Conservation (phyloP, 2,888 invertebrate genomes). For the Tetranychus piercei region DNA sequence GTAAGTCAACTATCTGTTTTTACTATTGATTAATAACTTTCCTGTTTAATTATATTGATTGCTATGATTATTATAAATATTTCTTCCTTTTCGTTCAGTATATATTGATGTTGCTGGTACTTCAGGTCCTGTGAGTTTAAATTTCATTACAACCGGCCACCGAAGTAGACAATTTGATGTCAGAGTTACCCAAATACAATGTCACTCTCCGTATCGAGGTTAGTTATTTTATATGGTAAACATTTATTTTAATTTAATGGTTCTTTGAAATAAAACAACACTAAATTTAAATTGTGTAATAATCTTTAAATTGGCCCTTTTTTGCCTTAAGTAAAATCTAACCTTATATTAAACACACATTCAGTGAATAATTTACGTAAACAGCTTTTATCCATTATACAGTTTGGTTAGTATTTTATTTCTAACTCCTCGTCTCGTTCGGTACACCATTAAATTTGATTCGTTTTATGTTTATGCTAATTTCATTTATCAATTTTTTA, state of each 20-base stretch:
- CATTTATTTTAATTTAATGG: neutral
- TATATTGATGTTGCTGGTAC: slow-evolving; percentile 17
- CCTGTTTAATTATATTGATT: neutral
- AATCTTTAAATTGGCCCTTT: no score
- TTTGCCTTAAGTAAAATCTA: no score
- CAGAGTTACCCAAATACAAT: slow-evolving; percentile 19
- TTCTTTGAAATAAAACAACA: neutral
- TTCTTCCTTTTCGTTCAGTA: slow-evolving; percentile 9
- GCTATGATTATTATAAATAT: neutral
- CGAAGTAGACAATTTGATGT: slow-evolving; percentile 20
- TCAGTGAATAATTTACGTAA: no score
- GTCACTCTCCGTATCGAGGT: slow-evolving; percentile 18
- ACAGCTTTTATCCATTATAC: no score
- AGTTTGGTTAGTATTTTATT: no score
- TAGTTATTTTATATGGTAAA: neutral
- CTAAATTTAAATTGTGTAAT: no score
- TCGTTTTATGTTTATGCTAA: neutral
- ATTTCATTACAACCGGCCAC: slow-evolving; percentile 20
- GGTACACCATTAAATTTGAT: neutral
- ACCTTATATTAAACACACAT: no score
- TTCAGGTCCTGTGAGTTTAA: slow-evolving; percentile 17
- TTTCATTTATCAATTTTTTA: slow-evolving; percentile 11
- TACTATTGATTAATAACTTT: neutral
- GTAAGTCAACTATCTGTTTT: slow-evolving; percentile 4
- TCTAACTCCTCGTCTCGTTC: no score